Percentiles rank a stretch among this genome's conserved stretches.
These are phyloP conservation scores for Drepana falcataria DNA, from an alignment of 2,888 invertebrate genomes.

Conservation along the genomic window DNA sequence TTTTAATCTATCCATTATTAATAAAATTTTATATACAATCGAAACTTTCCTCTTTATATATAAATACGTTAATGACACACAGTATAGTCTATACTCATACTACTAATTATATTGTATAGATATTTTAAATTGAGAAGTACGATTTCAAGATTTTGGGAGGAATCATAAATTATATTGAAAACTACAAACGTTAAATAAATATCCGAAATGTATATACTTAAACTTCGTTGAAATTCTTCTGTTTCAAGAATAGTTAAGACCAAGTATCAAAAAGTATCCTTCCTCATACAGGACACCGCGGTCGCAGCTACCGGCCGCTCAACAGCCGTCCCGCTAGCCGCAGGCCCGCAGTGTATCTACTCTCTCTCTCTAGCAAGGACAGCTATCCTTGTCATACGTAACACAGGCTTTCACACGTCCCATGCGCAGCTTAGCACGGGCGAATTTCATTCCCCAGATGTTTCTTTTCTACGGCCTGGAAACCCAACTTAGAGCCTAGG, in stretches of 20 bases:
- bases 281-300: slow-evolving; percentile 35
- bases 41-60: too few species aligned
- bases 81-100: too few species aligned
- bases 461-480: not conserved
- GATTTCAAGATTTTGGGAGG: too few species aligned
- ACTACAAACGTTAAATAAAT: too few species aligned
- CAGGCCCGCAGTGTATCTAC: slow-evolving; percentile 19
- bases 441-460: slow-evolving; percentile 1
- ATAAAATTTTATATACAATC: too few species aligned
- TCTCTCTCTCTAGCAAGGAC: slow-evolving; percentile 21
- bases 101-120: too few species aligned
- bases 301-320: slow-evolving; percentile 46
- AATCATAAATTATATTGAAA: too few species aligned
- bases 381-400: slow-evolving; percentile 23
- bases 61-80: too few species aligned
- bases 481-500: not conserved
- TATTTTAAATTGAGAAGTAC: too few species aligned
- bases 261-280: slow-evolving; percentile 45
- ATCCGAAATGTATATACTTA: too few species aligned
- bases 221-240: not conserved
- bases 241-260: slow-evolving; percentile 5
- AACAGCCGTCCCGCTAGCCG: slow-evolving; percentile 29
- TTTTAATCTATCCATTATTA: too few species aligned
- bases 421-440: slow-evolving; percentile 1
- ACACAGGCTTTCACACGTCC: slow-evolving; percentile 4